These are phyloP conservation scores for Artemisiospiza belli DNA, from an alignment of 2,113 vertebrate species.

Conservation along the genomic window DNA sequence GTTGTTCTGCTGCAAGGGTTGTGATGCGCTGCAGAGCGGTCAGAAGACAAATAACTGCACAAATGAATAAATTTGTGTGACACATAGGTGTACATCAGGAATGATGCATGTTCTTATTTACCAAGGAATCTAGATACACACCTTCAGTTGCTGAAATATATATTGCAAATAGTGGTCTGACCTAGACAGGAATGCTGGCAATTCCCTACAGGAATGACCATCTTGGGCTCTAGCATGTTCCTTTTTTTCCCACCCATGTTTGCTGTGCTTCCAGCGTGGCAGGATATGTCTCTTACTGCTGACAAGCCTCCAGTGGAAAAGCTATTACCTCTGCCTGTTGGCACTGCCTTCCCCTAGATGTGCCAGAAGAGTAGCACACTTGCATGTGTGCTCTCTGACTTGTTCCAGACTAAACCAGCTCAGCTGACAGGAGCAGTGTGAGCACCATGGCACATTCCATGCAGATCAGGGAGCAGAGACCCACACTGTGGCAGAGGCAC, in stretches of 20 bases:
- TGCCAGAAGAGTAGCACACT: neutral
- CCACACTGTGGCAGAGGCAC: neutral
- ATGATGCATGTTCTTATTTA: neutral
- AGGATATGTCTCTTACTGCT: neutral
- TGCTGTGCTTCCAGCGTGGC: neutral
- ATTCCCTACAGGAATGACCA: neutral
- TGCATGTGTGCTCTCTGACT: fast-evolving
- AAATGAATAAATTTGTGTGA: neutral
- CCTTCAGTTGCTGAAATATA: neutral
- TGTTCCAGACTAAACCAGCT: neutral
- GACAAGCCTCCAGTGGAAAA: neutral
- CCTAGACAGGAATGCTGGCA: neutral
- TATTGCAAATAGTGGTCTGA: neutral
- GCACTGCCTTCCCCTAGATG: neutral
- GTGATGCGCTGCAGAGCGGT: neutral
- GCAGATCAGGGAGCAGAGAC: neutral
- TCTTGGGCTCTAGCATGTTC: neutral
- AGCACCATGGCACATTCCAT: neutral
- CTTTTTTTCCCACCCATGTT: neutral
- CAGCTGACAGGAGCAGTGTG: neutral
- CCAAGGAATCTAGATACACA: neutral
- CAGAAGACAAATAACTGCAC: neutral
- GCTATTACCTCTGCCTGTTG: neutral
- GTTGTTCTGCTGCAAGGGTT: neutral
- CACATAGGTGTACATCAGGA: neutral